Base-by-base conservation (phyloP, 2,797 vertebrate genomes). In the Brachymystax lenok region DNA sequence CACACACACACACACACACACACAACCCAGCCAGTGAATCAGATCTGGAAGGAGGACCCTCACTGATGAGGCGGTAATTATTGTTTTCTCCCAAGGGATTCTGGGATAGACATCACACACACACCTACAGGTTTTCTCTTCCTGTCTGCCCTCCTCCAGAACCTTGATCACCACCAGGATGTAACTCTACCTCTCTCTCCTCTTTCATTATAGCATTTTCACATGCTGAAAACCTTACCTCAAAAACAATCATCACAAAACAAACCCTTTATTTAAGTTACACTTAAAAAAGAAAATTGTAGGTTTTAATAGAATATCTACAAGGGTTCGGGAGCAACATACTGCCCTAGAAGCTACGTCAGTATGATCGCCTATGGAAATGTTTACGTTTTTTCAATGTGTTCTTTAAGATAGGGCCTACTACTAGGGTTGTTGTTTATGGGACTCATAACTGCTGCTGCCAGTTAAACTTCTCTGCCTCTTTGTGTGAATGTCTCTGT, bases 1-100 rank as follows among this genome's bases (percentile, higher is more conserved):
- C 54, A 59, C 54, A 54, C 16, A 54, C 51, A 52, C 51, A 16
- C 51, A 52, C 51, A 3, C 64, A 6, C 16, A 5, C 40, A 21
- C 6, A 16, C 8, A 13, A 24, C 35, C 63, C 8, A 64, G 71
- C 33, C 54, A 80, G 75, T 79, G 80, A 80, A 83, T 87, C 78
- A 35, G 71, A 80, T 82, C 82, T 79, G 64, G 79, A 70, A 80
- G 74, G 85, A 71, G 72, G 77, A 80, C 84, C 82, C 88, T 76
- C 59, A 67, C 83, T 89, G 85, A 90, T 87, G 84, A 91, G 83
- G 86, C 80, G 64, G 85, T 90, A 91, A 93, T 91, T 89, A 90
- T 88, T 84, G 71, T 76, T 17, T 84, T 72, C 80, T 90, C 90
- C 88, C 83, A 40, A 80, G 90, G 88, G 89, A 91, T 79, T 68